Evolutionary conservation across 1,140 invertebrate genomes (phyloP).

Genomic region (Diuraphis noxia): DNA sequence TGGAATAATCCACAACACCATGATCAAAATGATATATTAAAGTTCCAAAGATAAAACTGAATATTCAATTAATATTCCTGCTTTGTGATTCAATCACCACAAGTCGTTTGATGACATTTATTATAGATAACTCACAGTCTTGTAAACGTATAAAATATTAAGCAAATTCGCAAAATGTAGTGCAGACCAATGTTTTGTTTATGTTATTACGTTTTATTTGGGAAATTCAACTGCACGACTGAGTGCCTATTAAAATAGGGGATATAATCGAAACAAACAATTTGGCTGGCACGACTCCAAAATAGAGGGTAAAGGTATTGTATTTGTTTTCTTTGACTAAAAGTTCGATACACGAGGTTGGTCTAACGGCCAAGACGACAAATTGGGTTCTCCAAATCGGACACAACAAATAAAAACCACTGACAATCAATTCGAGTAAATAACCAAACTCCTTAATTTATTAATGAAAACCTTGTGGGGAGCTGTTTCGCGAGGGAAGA

Average conservation of each 20-base stretch:
- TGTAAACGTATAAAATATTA: neutral
- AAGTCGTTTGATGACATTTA: neutral
- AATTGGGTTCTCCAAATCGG: conserved; percentile 24
- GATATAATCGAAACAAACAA: neutral
- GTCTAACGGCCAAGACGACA: conserved; percentile 20
- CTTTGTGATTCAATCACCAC: neutral
- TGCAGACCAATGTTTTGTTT: neutral
- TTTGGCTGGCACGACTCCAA: conserved; percentile 15
- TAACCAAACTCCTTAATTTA: conserved; percentile 41
- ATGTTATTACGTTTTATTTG: neutral
- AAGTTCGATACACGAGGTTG: neutral
- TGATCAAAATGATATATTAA: neutral
- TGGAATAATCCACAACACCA: neutral
- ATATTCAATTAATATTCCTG: no score
- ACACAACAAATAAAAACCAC: conserved; percentile 29
- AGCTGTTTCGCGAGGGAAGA: neutral
- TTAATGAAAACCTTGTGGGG: conserved; percentile 20
- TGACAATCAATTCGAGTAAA: conserved; percentile 36
- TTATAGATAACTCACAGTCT: neutral
- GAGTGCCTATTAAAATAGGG: neutral
- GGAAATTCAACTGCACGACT: neutral
- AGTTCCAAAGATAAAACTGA: neutral
- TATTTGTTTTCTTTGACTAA: conserved; percentile 19
- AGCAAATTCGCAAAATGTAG: neutral
- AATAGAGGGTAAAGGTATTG: neutral